phyloP scores from a whole-genome alignment of 2,113 vertebrate genomes.

The Andinoacara biseriatus region DNA sequence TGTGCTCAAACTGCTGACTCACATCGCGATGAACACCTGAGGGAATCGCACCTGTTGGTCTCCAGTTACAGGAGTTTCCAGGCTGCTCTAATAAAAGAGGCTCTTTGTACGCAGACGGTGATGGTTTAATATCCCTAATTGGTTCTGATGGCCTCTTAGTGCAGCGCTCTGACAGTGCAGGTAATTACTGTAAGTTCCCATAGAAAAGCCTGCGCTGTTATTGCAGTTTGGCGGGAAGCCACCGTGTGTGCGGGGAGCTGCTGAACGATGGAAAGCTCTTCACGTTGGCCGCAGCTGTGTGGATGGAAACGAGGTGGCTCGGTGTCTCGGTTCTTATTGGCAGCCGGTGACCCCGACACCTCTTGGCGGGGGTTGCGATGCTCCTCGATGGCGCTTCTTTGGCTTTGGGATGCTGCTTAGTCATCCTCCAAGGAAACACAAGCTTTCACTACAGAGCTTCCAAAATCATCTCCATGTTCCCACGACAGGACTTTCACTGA shows the following conservation, averaged over 20 bases:
- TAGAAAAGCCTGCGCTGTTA: neutral
- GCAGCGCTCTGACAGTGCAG: neutral
- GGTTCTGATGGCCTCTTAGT: neutral
- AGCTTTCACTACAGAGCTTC: neutral
- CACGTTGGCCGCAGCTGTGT: neutral
- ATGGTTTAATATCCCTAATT: neutral
- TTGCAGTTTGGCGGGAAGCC: conserved; percentile 15
- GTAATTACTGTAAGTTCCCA: conserved; percentile 10
- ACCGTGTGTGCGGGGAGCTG: neutral
- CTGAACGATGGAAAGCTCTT: neutral
- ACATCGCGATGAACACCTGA: neutral
- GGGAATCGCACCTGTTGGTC: neutral
- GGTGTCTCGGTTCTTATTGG: neutral
- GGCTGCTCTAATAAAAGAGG: neutral
- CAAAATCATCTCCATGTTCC: neutral
- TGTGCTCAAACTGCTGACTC: neutral
- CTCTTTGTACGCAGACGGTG: neutral
- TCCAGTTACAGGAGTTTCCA: neutral
- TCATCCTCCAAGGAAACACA: neutral
- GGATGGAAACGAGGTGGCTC: conserved; percentile 7
- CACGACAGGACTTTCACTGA: neutral
- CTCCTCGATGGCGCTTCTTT: neutral
- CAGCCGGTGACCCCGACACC: neutral
- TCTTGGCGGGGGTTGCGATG: neutral
- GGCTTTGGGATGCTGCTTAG: neutral